Evolutionary conservation across 2,888 invertebrate genomes (phyloP), one percentile per base, ranked within the genome.

Genomic region (Agrypnus murinus): DNA sequence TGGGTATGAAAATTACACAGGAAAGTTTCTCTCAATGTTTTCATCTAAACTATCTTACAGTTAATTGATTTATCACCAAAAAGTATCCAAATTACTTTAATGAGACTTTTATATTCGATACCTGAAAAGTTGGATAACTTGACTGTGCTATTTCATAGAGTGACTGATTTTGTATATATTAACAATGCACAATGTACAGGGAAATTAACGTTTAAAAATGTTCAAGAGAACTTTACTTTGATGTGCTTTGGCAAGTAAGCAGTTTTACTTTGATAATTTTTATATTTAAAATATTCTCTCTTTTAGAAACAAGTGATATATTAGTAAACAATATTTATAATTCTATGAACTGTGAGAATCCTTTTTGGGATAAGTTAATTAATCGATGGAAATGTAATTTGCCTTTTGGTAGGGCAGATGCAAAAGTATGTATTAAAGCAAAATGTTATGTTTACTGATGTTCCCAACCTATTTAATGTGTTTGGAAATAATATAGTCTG

Each of bases 321-420:
- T 4, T 7, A 43, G 55, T 50, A 4, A 53, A 40, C 14, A 9
- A 53, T 25, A 53, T 64, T 25, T 64, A 64, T 12, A 38, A 19
- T 10, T 7, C n/a, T 2, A 38, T 12, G 25, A 25, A 38, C 19
- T 53, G 9, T 43, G 7, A 50, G 2, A 25, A 25, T 12, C n/a
- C 10, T n/a, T 2, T 17, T 12, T 64, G 64, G 64, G 40, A 64
- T 2, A n/a, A 3, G 40, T 34, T 50, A 34, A 43, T 64, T 12
- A 40, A 38, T 31, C 38, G 50, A n/a, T 38, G 48, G 36, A 58
- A 34, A 25, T 46, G n/a, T 48, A 46, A 48, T 9, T 34, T 6
- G n/a, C 46, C 65, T 6, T 65, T 65, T 46, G 32, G 48, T 9
- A 10, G 3, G 2, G 46, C 31, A 14, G 65, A 65, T 46, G 36